Evolutionary conservation across 1,140 invertebrate species (phyloP), one percentile per base, ranked within the genome.

Genomic region (Protaetia brevitarsis): DNA sequence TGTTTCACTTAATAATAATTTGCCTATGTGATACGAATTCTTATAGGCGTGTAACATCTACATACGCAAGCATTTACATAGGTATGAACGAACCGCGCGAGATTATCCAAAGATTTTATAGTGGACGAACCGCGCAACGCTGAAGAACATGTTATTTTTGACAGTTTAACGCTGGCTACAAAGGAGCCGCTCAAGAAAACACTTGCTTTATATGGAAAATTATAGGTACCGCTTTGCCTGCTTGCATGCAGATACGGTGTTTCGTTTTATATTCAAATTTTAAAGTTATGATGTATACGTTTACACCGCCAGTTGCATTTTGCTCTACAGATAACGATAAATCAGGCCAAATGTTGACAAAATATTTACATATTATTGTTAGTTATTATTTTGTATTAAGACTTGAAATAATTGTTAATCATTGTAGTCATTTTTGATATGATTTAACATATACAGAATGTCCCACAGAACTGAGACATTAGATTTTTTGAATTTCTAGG

Each of bases 1-100:
- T 7, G 60, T 19, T 63, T 63, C 36, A 37, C 60, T 23, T 63
- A 28, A 63, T n/a, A n/a, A n/a, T 63, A 63, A 63, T 63, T 63
- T 63, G 60, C 60, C 60, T 63, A 63, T 63, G 60, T 62, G 60
- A 31, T 62, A 13, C 21, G 60, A 29, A 63, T 63, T 19, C 23
- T 16, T 41, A 59, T 23, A 19, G 8, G 41, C 19, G 16, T 59
- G n/a, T n/a, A n/a, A n/a, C n/a, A n/a, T n/a, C n/a, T n/a, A n/a
- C n/a, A n/a, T n/a, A n/a, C n/a, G n/a, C n/a, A n/a, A n/a, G n/a
- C n/a, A n/a, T n/a, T n/a, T n/a, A n/a, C n/a, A n/a, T n/a, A n/a
- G n/a, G n/a, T n/a, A n/a, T n/a, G n/a, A n/a, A n/a, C n/a, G n/a
- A n/a, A n/a, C n/a, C n/a, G n/a, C 57, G 29, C 26, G 16, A 26